phyloP scores from a whole-genome alignment of 2,113 vertebrate genomes.

The Gambusia affinis region DNA sequence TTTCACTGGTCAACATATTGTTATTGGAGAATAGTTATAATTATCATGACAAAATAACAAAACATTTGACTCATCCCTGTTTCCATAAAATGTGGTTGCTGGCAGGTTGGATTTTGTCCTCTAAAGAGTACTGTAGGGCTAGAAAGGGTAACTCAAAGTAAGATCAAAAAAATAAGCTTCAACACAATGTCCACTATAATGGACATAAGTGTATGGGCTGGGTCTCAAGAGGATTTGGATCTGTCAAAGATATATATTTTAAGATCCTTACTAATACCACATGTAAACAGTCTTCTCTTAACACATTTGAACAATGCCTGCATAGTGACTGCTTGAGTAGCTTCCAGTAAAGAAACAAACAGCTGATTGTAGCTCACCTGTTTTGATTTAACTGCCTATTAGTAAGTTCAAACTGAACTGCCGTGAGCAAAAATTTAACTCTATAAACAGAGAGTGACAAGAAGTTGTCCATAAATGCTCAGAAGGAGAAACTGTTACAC shows the following conservation, averaged over 20 bases:
- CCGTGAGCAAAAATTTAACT: neutral
- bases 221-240: neutral
- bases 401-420: neutral
- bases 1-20: no score
- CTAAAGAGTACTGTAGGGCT: neutral
- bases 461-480: neutral
- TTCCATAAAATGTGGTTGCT: no score
- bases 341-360: neutral
- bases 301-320: neutral
- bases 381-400: neutral
- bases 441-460: no score
- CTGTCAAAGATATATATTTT: neutral
- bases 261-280: neutral
- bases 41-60: no score
- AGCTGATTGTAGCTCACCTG: neutral
- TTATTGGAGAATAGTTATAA: no score
- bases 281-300: neutral
- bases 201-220: neutral
- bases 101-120: no score
- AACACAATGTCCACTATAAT: neutral
- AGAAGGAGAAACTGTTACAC: neutral
- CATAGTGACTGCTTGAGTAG: neutral
- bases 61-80: no score
- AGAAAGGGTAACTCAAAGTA: no score
- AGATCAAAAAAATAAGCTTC: neutral